phyloP scores from a whole-genome alignment of 2,797 vertebrate genomes.

The Pristis pectinata region DNA sequence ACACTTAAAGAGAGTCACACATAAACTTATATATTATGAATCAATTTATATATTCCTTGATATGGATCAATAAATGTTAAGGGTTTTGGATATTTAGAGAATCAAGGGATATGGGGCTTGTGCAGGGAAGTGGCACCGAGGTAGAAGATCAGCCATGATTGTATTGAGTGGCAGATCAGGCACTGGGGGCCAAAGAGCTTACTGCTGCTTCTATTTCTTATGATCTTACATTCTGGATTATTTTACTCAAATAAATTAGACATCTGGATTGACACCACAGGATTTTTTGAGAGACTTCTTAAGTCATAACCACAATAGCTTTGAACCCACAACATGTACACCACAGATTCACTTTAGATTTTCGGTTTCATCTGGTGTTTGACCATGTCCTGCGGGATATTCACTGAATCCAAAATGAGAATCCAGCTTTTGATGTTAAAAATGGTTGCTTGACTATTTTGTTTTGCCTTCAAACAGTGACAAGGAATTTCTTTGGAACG shows the following conservation, averaged over 20 bases:
- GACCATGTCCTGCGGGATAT: not conserved
- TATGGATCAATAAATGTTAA: too few relatives aligned
- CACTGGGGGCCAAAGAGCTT: too few relatives aligned
- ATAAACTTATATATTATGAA: not conserved
- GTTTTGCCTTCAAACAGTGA: not conserved
- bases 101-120: too few relatives aligned
- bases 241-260: slow-evolving; percentile 15
- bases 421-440: not conserved
- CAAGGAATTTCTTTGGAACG: not conserved
- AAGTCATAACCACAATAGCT: not conserved
- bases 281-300: not conserved
- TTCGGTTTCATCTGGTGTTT: not conserved
- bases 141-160: too few relatives aligned
- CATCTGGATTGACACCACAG: not conserved
- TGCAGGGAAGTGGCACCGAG: too few relatives aligned
- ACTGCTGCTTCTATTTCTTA: too few relatives aligned
- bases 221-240: not conserved
- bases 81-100: too few relatives aligned
- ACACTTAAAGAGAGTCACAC: not conserved
- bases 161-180: too few relatives aligned
- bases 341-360: not conserved
- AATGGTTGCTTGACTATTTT: not conserved
- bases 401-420: slow-evolving; percentile 14
- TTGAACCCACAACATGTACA: not conserved
- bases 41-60: not conserved